phyloP scores from a whole-genome alignment of 35 echinoderm and acorn worm genomes.

The Nesometra sesokonis region DNA sequence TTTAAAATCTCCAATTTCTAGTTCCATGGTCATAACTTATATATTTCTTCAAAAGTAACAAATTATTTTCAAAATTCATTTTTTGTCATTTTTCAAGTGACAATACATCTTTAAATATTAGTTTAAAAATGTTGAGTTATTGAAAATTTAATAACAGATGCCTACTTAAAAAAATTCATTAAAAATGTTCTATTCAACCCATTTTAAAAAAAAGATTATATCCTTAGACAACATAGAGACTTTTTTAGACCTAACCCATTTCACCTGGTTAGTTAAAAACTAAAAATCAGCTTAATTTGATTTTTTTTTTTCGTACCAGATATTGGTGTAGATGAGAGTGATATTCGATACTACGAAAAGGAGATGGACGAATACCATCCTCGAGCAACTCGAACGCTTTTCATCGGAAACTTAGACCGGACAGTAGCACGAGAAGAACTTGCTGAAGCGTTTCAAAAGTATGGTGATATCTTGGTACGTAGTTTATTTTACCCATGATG shows the following conservation, averaged over 20 bases:
- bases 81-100: too few species aligned
- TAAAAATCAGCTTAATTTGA: background rate
- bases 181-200: too few species aligned
- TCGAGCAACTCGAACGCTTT: constrained; percentile 71
- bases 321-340: constrained; percentile 81
- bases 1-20: too few species aligned
- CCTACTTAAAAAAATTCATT: too few species aligned
- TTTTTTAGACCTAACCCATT: background rate
- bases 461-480: constrained; percentile 91
- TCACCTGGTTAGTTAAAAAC: background rate
- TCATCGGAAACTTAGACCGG: constrained; percentile 88
- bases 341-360: constrained; percentile 88
- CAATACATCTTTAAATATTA: too few species aligned
- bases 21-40: too few species aligned
- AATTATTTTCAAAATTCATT: too few species aligned
- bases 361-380: constrained; percentile 95
- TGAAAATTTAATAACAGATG: too few species aligned
- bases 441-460: constrained; percentile 75
- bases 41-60: too few species aligned
- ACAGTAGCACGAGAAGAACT: constrained; percentile 66
- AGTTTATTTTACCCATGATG: too few species aligned
- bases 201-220: too few species aligned
- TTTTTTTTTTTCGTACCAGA: constrained; percentile 27
- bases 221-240: background rate
- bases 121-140: too few species aligned